Percentiles rank a stretch among this genome's conserved stretches.
These are phyloP conservation scores for Pediacus dermestoides DNA, from an alignment of 2,888 invertebrate species.

Conservation along the genomic window DNA sequence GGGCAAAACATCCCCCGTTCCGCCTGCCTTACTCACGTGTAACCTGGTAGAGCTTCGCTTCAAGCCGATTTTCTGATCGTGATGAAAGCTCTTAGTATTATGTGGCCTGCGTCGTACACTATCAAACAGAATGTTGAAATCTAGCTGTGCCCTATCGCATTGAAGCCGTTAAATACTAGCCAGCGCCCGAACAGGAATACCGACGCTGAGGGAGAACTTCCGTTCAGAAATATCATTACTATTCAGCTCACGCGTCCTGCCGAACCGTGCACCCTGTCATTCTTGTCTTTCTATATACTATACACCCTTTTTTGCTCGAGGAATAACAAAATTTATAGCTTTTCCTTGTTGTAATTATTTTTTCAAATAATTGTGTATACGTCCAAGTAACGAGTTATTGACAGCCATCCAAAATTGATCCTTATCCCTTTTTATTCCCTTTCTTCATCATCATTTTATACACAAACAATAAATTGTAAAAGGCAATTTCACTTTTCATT, in stretches of 20 bases:
- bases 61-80: slow-evolving; percentile 25
- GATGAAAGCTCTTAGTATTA: slow-evolving; percentile 32
- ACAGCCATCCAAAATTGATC: slow-evolving; percentile 2
- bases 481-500: too few relatives aligned
- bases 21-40: slow-evolving; percentile 23
- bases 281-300: slow-evolving; percentile 48
- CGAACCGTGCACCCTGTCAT: slow-evolving; percentile 48
- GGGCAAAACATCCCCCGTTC: slow-evolving; percentile 19
- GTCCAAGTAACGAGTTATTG: slow-evolving; percentile 6
- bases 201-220: slow-evolving; percentile 32
- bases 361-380: slow-evolving; percentile 23
- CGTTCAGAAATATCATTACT: slow-evolving; percentile 43
- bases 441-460: too few relatives aligned
- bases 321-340: slow-evolving; percentile 48
- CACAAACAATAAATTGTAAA: too few relatives aligned
- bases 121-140: slow-evolving; percentile 36
- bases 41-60: slow-evolving; percentile 17
- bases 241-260: slow-evolving; percentile 45
- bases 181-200: slow-evolving; percentile 36
- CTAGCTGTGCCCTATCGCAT: slow-evolving; percentile 36
- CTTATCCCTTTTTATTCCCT: background rate
- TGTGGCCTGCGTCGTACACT: slow-evolving; percentile 31
- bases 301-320: slow-evolving; percentile 44
- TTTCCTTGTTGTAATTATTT: slow-evolving; percentile 39
- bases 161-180: slow-evolving; percentile 39